phyloP scores from a whole-genome alignment of 2,113 vertebrate genomes.

The Enhydra lutris region DNA sequence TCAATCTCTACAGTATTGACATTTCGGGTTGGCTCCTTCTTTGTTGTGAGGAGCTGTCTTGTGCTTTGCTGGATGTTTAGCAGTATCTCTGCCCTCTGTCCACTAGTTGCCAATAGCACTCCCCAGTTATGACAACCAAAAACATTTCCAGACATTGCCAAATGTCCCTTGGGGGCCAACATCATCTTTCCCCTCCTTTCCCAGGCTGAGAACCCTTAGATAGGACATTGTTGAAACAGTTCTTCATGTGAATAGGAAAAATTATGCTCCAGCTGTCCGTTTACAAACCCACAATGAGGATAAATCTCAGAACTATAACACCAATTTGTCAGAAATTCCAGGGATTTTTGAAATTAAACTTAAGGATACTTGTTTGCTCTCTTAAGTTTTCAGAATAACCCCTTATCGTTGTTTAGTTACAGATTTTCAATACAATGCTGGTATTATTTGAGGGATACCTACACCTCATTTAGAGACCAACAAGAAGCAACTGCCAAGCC shows the following conservation, averaged over 20 bases:
- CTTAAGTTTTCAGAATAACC: background rate
- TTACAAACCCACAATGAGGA: slow-evolving; percentile 11
- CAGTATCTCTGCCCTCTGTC: background rate
- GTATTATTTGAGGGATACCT: background rate
- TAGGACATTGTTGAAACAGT: background rate
- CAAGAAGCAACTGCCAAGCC: background rate
- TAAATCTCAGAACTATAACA: background rate
- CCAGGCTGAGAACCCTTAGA: background rate
- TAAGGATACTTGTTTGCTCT: background rate
- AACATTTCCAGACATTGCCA: slow-evolving; percentile 42
- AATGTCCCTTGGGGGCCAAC: background rate
- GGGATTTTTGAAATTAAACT: background rate
- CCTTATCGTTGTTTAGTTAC: background rate
- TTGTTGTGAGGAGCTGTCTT: background rate
- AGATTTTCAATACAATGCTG: background rate
- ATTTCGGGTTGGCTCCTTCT: background rate
- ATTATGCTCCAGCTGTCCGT: background rate
- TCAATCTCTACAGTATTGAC: background rate
- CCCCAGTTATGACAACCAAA: background rate
- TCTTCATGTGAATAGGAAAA: background rate
- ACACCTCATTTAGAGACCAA: background rate
- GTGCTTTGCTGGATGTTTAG: background rate
- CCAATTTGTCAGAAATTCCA: background rate
- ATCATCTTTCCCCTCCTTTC: background rate
- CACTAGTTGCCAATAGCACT: background rate